Conservation (phyloP, 2,888 invertebrate genomes). For the Cactoblastis cactorum region DNA sequence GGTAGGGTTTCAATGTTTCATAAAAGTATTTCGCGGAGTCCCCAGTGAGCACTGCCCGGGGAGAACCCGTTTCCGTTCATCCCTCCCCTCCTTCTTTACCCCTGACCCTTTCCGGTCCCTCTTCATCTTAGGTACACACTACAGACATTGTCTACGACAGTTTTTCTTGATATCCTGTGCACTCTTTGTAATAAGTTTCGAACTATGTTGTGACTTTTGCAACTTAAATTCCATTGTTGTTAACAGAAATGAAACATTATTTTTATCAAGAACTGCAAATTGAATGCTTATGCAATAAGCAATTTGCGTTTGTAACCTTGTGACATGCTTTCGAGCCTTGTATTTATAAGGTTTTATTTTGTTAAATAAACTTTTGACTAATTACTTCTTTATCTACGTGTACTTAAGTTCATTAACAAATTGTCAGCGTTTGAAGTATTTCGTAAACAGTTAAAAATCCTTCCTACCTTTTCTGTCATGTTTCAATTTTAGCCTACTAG, state of each 20-base stretch:
- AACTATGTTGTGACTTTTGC: conserved; percentile 6
- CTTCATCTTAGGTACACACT: conserved; percentile 19
- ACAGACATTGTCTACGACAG: conserved; percentile 10
- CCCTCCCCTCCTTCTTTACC: conserved; percentile 27
- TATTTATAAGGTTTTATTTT: no score
- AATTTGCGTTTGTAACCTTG: no score
- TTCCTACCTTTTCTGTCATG: no score
- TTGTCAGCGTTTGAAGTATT: no score
- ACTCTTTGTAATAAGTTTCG: conserved; percentile 2
- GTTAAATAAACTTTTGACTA: no score
- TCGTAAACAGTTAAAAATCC: no score
- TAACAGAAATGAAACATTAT: background rate
- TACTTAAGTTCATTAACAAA: no score
- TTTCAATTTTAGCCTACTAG: no score
- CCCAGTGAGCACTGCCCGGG: conserved; percentile 39
- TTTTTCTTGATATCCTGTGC: conserved; percentile 11
- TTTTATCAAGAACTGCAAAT: background rate
- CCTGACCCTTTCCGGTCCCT: conserved; percentile 51
- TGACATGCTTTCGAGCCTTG: no score
- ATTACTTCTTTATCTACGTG: no score
- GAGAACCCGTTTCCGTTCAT: conserved; percentile 55
- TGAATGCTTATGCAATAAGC: background rate
- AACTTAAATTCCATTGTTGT: background rate
- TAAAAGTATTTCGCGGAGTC: conserved; percentile 40
- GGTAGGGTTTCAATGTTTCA: conserved; percentile 38